Evolutionary conservation across 2,113 vertebrate genomes (phyloP), one percentile per base, ranked within the genome.

Genomic region (Ondatra zibethicus): DNA sequence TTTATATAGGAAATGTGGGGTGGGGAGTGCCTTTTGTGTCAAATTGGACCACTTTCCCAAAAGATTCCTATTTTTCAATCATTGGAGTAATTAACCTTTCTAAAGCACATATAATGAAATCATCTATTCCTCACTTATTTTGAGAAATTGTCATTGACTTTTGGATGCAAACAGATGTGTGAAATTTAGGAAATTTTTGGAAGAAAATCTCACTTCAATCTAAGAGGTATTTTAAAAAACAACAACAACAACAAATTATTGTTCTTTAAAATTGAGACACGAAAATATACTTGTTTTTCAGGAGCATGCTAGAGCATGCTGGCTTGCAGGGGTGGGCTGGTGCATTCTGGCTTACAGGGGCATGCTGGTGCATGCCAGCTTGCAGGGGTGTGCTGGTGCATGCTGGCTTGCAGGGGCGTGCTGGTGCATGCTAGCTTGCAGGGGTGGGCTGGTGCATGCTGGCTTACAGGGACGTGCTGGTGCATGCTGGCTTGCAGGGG

Each of bases 141-240:
- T 91, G 89, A 96, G 58, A 90, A 96, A 25, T 63, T 84, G 10
- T 91, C 17, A 82, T 52, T 88, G 70, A 81, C 39, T 94, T 94
- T 68, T 75, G 23, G 89, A 82, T 91, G 31, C 29, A 89, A 84
- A 78, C 23, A 84, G 55, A 66, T 55, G 17, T 33, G 84, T 70
- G 8, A 68, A 85, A 90, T 58, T 58, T 91, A 89, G 63, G 50
- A 25, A 55, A 66, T 77, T 36, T 50, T 27, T 94, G n/a, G 96
- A 95, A 93, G 93, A 96, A 93, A 61, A 66, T 21, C 63, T 92
- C 81, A 76, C 10, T 47, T 96, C 21, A 90, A 25, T 93, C 39
- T 85, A 85, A 68, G 31, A 45, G 7, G 33, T n/a, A 72, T 81
- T 93, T 52, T 12, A 3, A 10, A 58, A n/a, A 82, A 39, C 4